A percentile compares a stretch with the other conserved stretches of the same genome.
phyloP scores from a whole-genome alignment of 1,140 invertebrate genomes.

The Drosophila nigrodunni region DNA sequence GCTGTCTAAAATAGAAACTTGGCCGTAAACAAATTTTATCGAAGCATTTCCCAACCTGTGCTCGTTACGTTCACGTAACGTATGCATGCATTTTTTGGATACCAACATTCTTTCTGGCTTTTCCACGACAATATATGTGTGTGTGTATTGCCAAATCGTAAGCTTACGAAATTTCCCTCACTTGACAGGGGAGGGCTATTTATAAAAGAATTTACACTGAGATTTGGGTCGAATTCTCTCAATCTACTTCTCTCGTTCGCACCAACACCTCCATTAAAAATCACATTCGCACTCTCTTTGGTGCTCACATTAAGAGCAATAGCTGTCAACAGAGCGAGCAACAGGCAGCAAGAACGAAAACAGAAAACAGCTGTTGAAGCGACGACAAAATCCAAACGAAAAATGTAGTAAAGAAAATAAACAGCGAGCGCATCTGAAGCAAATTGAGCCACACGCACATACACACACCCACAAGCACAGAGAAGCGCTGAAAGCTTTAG shows the following conservation, averaged over 20 bases:
- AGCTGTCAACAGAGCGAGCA: constrained; percentile 30
- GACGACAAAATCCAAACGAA: constrained; percentile 28
- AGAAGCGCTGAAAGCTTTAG: constrained; percentile 41
- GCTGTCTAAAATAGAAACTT: constrained; percentile 31
- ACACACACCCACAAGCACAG: constrained; percentile 17
- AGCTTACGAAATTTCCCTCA: constrained; percentile 74
- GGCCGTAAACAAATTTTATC: constrained; percentile 53
- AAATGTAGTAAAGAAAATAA: constrained; percentile 21
- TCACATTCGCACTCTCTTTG: neutral
- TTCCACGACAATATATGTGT: constrained; percentile 46
- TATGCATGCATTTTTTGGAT: constrained; percentile 54
- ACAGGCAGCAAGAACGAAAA: constrained; percentile 53
- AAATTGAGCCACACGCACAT: constrained; percentile 21
- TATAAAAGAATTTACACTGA: constrained; percentile 58
- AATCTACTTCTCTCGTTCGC: neutral
- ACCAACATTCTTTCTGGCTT: constrained; percentile 41
- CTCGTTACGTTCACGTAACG: constrained; percentile 34
- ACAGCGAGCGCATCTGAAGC: constrained; percentile 32
- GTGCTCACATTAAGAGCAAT: constrained; percentile 10
- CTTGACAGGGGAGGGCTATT: constrained; percentile 53
- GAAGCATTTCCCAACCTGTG: constrained; percentile 45
- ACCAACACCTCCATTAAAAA: neutral
- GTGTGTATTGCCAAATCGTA: constrained; percentile 46
- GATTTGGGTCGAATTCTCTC: constrained; percentile 46
- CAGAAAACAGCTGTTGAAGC: constrained; percentile 75